A percentile compares a stretch with the other conserved stretches of the same genome.
phyloP scores from a whole-genome alignment of 2,113 vertebrate genomes.

The Leucosticte australis region DNA sequence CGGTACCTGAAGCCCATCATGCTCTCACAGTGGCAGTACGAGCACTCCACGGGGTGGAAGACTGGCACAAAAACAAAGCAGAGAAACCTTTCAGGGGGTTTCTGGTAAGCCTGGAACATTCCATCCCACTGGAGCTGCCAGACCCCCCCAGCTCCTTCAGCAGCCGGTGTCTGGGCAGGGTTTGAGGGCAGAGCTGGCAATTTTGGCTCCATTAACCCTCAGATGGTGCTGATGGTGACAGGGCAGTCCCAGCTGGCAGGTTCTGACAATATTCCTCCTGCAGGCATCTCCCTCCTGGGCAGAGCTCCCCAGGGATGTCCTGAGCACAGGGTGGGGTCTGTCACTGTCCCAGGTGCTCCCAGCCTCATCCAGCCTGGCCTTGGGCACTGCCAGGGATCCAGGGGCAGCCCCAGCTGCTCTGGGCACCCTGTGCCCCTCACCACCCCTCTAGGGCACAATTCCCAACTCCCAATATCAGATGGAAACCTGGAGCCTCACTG shows the following conservation, averaged over 20 bases:
- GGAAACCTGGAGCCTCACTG: too few species aligned
- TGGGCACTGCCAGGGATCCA: too few species aligned
- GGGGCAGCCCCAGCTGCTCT: too few species aligned
- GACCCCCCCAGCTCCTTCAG: too few species aligned
- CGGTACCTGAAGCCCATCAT: slow-evolving; percentile 99
- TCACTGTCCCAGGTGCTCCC: too few species aligned
- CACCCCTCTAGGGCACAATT: too few species aligned
- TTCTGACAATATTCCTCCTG: not conserved
- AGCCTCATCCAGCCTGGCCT: too few species aligned
- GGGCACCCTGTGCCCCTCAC: too few species aligned
- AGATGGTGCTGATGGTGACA: not conserved
- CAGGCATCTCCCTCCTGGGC: not conserved
- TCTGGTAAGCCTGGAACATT: not conserved
- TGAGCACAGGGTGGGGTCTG: fast-evolving
- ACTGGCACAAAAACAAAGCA: slow-evolving; percentile 40
- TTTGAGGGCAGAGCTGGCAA: not conserved
- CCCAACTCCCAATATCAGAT: too few species aligned
- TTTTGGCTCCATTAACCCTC: fast-evolving
- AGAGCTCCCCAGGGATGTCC: too few species aligned
- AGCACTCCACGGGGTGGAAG: slow-evolving; percentile 98
- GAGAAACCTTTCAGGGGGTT: not conserved
- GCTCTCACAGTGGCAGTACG: slow-evolving; percentile 93
- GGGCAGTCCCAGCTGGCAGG: not conserved
- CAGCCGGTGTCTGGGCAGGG: not conserved
- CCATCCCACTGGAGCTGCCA: not conserved